phyloP scores from a whole-genome alignment of 2,888 invertebrate species.

The Ptychoptera albimana region DNA sequence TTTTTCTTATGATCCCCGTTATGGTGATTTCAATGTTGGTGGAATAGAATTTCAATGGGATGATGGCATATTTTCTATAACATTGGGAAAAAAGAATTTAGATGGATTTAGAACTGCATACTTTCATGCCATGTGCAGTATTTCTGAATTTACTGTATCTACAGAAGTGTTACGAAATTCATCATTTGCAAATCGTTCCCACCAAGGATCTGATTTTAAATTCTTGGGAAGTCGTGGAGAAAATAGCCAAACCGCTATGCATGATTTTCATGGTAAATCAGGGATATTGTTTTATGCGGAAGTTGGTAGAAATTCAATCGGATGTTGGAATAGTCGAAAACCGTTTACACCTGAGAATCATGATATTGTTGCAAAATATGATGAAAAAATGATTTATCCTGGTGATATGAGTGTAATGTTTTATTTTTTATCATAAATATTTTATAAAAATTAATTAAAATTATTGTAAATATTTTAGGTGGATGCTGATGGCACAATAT shows the following conservation, averaged over 20 bases:
- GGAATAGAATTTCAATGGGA: slow-evolving; percentile 62
- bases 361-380: slow-evolving; percentile 41
- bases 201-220: slow-evolving; percentile 39
- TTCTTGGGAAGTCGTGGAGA: slow-evolving; percentile 47
- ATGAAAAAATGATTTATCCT: slow-evolving; percentile 50
- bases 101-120: slow-evolving; percentile 46
- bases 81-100: slow-evolving; percentile 34
- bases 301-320: slow-evolving; percentile 51
- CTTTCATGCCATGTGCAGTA: slow-evolving; percentile 63
- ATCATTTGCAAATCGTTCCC: slow-evolving; percentile 33
- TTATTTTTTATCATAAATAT: background rate
- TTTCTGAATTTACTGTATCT: slow-evolving; percentile 51
- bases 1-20: slow-evolving; percentile 53
- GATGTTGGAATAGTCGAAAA: slow-evolving; percentile 16
- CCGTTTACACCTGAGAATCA: slow-evolving; percentile 25
- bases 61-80: slow-evolving; percentile 62
- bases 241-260: slow-evolving; percentile 50
- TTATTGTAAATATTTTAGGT: slow-evolving; percentile 26
- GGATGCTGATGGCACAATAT: slow-evolving; percentile 41
- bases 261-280: slow-evolving; percentile 41
- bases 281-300: slow-evolving; percentile 53
- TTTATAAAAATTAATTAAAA: background rate
- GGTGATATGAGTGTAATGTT: slow-evolving; percentile 39
- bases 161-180: slow-evolving; percentile 42
- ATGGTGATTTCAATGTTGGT: slow-evolving; percentile 48